Evolutionary conservation across 2,797 vertebrate species (phyloP), one percentile per base, ranked within the genome.

Genomic region (Crypturellus tataupa): DNA sequence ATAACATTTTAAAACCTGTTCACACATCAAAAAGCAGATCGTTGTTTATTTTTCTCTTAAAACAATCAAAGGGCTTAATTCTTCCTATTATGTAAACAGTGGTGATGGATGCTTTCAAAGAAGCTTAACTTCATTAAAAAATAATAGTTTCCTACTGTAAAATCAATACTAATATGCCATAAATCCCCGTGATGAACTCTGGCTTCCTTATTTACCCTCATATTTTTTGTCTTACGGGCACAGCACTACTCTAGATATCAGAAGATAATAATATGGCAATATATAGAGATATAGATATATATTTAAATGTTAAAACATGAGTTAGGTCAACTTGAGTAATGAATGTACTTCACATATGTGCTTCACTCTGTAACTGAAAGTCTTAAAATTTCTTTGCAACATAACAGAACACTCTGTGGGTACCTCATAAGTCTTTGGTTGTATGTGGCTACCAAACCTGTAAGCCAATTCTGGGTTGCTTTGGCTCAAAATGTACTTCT

Each of bases 181-280:
- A 91, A 89, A 89, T 56, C 49, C 64, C 87, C 53, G 73, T 76
- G n/a, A 89, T 85, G 55, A 85, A 91, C 46, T 91, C 89, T 92
- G 70, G 62, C 89, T 97, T 95, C 94, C 93, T 94, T 68, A 80
- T 85, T 82, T 96, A 93, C 94, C 85, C 93, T 96, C 95, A 94
- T 72, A 72, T 95, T 96, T 94, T 91, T 87, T 94, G 91, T 80
- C 53, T 86, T 86, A 91, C 93, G 95, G 96, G 93, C 90, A 96
- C 85, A 96, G 94, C 83, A 96, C 92, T 95, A 97, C 49, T 83
- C 81, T 85, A 96, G 82, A 86, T 95, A 96, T 68, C 59, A 89
- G 94, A 96, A 95, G 91, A 95, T 95, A 96, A 94, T 90, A 90
- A 95, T 79, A 96, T 96, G 94, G 91, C 95, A 96, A 95, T 96